A percentile compares a stretch with the other conserved stretches of the same genome.
Evolutionary conservation across 2,888 invertebrate genomes (phyloP).

Genomic region (Anticlea derivata): DNA sequence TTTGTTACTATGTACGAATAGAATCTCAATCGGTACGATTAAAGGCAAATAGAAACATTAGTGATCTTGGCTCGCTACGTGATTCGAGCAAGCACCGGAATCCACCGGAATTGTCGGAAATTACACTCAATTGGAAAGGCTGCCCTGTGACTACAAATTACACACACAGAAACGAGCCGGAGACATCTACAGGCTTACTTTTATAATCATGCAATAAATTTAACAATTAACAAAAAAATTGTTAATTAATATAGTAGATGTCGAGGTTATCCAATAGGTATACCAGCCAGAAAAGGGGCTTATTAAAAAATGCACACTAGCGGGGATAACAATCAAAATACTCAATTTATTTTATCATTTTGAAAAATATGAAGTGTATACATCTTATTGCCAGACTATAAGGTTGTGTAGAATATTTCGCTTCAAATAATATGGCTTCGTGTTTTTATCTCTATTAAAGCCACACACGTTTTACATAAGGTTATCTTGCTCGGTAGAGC

Average conservation of each 20-base stretch:
- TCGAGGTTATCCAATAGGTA: too few species aligned
- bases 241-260: too few species aligned
- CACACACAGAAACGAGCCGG: slow-evolving; percentile 33
- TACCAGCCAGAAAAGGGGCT: too few species aligned
- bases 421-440: slow-evolving; percentile 1
- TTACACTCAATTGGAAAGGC: slow-evolving; percentile 60
- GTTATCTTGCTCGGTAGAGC: slow-evolving; percentile 13
- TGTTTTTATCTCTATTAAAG: slow-evolving; percentile 7
- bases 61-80: slow-evolving; percentile 39
- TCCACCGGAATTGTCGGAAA: slow-evolving; percentile 53
- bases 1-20: background rate
- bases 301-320: too few species aligned
- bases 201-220: too few species aligned
- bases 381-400: too few species aligned
- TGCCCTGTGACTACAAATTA: slow-evolving; percentile 52
- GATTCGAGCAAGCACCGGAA: slow-evolving; percentile 43
- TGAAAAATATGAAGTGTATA: too few species aligned
- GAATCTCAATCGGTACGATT: slow-evolving; percentile 8
- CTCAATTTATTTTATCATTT: too few species aligned
- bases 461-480: slow-evolving; percentile 16
- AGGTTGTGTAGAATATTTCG: too few species aligned
- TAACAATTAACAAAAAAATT: too few species aligned
- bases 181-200: slow-evolving; percentile 26
- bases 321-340: too few species aligned
- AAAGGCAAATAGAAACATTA: slow-evolving; percentile 1